A percentile compares a stretch with the other conserved stretches of the same genome.
These are phyloP conservation scores for Ascidia mentula DNA, from an alignment of 23 tunicate species.

Conservation along the genomic window DNA sequence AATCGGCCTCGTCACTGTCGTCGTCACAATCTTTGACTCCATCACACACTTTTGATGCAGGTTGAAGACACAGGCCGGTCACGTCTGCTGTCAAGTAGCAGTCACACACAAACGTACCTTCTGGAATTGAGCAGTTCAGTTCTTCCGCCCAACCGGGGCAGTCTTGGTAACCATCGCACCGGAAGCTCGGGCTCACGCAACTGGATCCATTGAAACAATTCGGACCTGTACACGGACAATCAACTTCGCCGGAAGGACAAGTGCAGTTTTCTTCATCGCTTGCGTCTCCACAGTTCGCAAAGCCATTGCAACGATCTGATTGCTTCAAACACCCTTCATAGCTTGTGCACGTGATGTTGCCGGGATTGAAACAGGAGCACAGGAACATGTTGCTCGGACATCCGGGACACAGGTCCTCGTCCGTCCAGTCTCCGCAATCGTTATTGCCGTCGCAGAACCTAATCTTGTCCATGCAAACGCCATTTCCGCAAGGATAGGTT, in stretches of 20 bases:
- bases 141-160: conserved; percentile 16
- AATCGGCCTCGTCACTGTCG: conserved; percentile 41
- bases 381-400: not conserved
- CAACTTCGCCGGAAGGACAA: not conserved
- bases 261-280: conserved; percentile 16
- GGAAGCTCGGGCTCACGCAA: not conserved
- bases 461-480: not conserved
- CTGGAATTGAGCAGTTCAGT: not conserved
- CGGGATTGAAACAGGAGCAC: not conserved
- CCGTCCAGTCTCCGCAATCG: not conserved
- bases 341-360: not conserved
- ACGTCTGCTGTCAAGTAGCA: not conserved
- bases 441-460: not conserved
- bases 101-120: not conserved
- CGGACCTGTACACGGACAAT: not conserved
- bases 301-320: not conserved
- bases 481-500: not conserved
- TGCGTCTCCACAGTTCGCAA: not conserved
- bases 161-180: not conserved
- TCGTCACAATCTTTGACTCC: conserved; percentile 29
- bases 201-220: not conserved
- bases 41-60: not conserved
- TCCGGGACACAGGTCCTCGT: not conserved
- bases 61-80: not conserved
- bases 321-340: not conserved